Percentiles rank a stretch among this genome's conserved stretches.
phyloP scores from a whole-genome alignment of 2,888 invertebrate species.

The Dryomyza anilis region DNA sequence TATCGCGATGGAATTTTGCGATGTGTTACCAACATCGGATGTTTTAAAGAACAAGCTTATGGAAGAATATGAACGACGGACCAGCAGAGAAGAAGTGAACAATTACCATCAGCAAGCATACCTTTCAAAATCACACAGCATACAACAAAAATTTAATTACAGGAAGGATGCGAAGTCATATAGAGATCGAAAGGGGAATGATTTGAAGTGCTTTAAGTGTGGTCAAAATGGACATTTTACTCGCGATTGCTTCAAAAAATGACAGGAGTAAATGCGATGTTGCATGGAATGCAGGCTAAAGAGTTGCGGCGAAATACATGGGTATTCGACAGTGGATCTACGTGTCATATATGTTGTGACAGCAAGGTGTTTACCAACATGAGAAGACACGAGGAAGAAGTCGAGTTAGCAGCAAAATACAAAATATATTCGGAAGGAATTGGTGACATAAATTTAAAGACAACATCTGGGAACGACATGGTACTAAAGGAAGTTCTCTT shows the following conservation, averaged over 20 bases:
- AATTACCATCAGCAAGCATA: neutral
- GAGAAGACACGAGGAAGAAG: no score
- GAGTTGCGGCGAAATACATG: neutral
- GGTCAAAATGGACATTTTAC: no score
- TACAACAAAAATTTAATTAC: neutral
- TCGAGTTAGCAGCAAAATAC: no score
- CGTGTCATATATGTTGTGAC: conserved; percentile 25
- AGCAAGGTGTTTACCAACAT: no score
- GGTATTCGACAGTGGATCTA: conserved; percentile 24
- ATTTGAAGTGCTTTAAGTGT: neutral
- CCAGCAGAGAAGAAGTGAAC: neutral
- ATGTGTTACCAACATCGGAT: no score
- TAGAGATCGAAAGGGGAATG: neutral
- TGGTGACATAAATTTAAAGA: neutral
- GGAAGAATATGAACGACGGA: neutral
- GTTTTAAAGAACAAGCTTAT: neutral
- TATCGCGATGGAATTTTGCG: conserved; percentile 30
- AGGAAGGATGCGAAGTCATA: neutral
- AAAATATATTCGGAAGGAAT: neutral
- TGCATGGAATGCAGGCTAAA: neutral
- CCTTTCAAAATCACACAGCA: neutral
- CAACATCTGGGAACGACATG: neutral
- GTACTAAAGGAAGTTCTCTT: conserved; percentile 18
- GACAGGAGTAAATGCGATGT: conserved; percentile 5
- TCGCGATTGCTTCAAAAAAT: neutral